A percentile compares a stretch with the other conserved stretches of the same genome.
Conservation (phyloP, 2,797 vertebrate genomes). For the Myoxocephalus aenaeus region DNA sequence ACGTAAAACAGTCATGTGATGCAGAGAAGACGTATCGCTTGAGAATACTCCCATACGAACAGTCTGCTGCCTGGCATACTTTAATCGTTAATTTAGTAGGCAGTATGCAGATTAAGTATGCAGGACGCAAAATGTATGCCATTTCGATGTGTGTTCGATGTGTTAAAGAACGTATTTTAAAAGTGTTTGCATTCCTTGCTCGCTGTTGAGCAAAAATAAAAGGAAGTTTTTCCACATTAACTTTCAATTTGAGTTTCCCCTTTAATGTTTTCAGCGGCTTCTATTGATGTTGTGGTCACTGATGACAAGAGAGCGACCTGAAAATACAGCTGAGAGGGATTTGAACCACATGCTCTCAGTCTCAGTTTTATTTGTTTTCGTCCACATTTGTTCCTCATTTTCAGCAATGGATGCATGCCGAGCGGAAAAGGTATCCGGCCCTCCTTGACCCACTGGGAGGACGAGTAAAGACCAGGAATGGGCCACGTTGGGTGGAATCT, state of each 20-base stretch:
- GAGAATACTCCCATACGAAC: too few species aligned
- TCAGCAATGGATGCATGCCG: constrained; percentile 22
- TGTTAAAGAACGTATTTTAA: neutral
- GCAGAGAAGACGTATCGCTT: too few species aligned
- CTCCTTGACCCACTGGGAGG: neutral
- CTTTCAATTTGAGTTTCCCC: neutral
- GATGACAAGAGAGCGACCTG: constrained; percentile 5
- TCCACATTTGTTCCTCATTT: constrained; percentile 66
- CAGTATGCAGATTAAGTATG: neutral
- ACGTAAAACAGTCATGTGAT: too few species aligned
- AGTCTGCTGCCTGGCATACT: too few species aligned
- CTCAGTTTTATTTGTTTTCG: constrained; percentile 42
- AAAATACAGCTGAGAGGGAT: constrained; percentile 54
- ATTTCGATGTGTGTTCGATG: neutral
- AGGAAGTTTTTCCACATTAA: neutral
- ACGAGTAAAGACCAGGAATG: neutral
- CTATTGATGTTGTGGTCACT: constrained; percentile 40
- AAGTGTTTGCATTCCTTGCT: neutral
- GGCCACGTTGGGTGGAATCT: neutral
- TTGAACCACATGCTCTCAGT: constrained; percentile 48
- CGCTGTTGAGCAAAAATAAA: neutral
- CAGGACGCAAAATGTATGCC: neutral
- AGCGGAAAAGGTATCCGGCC: constrained; percentile 6
- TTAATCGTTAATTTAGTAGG: too few species aligned
- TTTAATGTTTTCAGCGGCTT: constrained; percentile 26